Evolutionary conservation across 2,113 vertebrate genomes (phyloP).

Genomic region (Athene noctua): DNA sequence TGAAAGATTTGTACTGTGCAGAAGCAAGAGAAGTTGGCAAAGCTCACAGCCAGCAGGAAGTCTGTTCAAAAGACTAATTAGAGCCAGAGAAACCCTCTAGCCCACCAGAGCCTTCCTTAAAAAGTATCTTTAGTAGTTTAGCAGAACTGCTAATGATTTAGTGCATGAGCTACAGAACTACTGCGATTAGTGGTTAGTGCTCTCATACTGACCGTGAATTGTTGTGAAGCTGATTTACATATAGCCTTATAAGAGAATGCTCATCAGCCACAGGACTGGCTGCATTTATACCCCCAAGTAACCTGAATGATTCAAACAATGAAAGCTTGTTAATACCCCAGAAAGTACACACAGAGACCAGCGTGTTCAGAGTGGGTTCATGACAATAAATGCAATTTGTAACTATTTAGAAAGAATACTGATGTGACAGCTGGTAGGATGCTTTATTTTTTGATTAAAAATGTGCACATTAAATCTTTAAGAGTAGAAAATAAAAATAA

Average conservation of each 20-base stretch:
- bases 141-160: conserved; percentile 33
- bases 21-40: conserved; percentile 34
- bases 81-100: conserved; percentile 23
- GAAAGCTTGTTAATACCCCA: conserved; percentile 67
- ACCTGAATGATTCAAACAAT: conserved; percentile 76
- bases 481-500: neutral
- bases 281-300: conserved; percentile 72
- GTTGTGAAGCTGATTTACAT: conserved; percentile 77
- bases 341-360: conserved; percentile 25
- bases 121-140: conserved; percentile 43
- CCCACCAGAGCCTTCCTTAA: neutral
- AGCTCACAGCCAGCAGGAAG: conserved; percentile 36
- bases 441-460: neutral
- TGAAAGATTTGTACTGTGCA: neutral
- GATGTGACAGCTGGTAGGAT: neutral
- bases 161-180: conserved; percentile 47
- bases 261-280: conserved; percentile 76
- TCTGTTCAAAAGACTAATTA: conserved; percentile 43
- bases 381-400: neutral
- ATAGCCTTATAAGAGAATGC: conserved; percentile 78
- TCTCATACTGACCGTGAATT: conserved; percentile 75
- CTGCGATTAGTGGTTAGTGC: conserved; percentile 62
- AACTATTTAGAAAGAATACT: conserved; percentile 43
- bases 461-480: neutral
- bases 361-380: conserved; percentile 36